Evolutionary conservation across 2,888 invertebrate genomes (phyloP).

Genomic region (Agonopterix heracliana): DNA sequence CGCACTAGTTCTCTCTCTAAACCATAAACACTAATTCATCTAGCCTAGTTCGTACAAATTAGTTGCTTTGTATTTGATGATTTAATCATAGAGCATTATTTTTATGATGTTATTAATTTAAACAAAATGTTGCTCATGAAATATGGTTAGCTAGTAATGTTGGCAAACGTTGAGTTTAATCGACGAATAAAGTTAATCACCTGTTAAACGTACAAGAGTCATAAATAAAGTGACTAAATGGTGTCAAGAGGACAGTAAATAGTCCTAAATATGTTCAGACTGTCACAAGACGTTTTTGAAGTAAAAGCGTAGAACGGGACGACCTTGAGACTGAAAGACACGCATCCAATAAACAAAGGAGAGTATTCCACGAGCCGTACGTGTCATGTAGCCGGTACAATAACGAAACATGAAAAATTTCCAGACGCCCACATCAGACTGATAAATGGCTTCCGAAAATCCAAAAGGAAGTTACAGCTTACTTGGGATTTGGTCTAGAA

Average conservation of each 20-base stretch:
- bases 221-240: background rate
- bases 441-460: slow-evolving; percentile 78
- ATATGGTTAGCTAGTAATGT: too few species aligned
- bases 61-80: slow-evolving; percentile 27
- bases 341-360: slow-evolving; percentile 55
- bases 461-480: slow-evolving; percentile 79
- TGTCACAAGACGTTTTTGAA: too few species aligned
- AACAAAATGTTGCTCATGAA: too few species aligned
- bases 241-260: slow-evolving; percentile 1
- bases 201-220: too few species aligned
- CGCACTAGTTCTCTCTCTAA: slow-evolving; percentile 41
- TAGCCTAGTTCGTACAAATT: slow-evolving; percentile 32
- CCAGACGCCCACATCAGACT: slow-evolving; percentile 76
- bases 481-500: slow-evolving; percentile 77
- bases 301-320: background rate
- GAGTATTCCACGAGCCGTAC: slow-evolving; percentile 49
- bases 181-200: too few species aligned
- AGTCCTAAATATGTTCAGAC: too few species aligned
- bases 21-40: slow-evolving; percentile 57
- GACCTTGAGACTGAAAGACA: slow-evolving; percentile 38
- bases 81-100: slow-evolving; percentile 23
- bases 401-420: slow-evolving; percentile 77
- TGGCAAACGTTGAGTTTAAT: too few species aligned
- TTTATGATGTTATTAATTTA: slow-evolving; percentile 18
- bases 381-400: slow-evolving; percentile 66